Evolutionary conservation across 2,113 vertebrate species (phyloP), one percentile per base, ranked within the genome.

Genomic region (Laticauda colubrina): DNA sequence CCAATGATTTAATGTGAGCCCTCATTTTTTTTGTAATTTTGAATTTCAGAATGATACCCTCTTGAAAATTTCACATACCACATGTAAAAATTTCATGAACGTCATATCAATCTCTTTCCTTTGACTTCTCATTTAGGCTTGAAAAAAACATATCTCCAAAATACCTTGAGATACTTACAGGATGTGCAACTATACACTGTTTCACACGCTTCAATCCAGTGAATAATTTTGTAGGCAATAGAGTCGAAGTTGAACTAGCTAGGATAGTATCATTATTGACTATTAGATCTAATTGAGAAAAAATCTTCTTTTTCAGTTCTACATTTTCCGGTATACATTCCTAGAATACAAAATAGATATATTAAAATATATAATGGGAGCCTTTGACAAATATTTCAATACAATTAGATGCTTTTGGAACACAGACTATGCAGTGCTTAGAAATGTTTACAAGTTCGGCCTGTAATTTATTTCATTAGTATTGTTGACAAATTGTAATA

Each of bases 141-240:
- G 54, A 61, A 86, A 1, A 57, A 23, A 3, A 86, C 29, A 81
- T 14, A 94, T 85, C 61, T 69, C 92, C 0, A 23, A 88, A 89
- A 91, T 2, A n/a, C 43, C 86, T 48, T 85, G 26, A 89, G 34
- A 39, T 95, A 99, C 99, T 98, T 94, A 99, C 99, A 89, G 99
- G 99, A 94, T 99, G 99, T 1, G 98, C 98, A 94, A 99, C 98
- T 0, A 99, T 96, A 95, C 99, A 99, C 92, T 98, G 99, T 57
- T 97, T 98, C 94, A 96, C 97, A 3, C 98, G 98, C 34, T 97
- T 97, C 55, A 99, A 96, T 88, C 97, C 97, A 5, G 97, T 95
- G 96, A 99, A 99, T 94, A 99, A 94, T 64, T 96, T 97, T 96
- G 98, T 98, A 9, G 99, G 99, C 94, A 99, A 96, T 95, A 99